These are phyloP conservation scores for Beris morrisii DNA, from an alignment of 2,888 invertebrate species.

Conservation along the genomic window DNA sequence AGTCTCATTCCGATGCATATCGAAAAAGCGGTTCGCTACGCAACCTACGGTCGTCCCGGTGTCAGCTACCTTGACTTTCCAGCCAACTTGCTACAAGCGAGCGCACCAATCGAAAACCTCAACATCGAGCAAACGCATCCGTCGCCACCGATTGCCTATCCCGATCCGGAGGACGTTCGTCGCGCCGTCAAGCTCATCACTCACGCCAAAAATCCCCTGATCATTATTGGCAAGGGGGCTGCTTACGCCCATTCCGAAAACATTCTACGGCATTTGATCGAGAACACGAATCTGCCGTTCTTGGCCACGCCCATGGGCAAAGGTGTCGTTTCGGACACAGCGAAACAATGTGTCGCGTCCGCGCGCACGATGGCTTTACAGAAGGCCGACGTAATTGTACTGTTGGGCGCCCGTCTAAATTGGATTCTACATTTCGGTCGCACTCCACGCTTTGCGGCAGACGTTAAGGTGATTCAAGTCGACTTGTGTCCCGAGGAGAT, in stretches of 20 bases:
- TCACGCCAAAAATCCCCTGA: slow-evolving; percentile 77
- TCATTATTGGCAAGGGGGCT: slow-evolving; percentile 90
- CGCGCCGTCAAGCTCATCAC: slow-evolving; percentile 70
- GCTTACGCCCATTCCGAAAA: slow-evolving; percentile 80
- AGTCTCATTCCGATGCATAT: slow-evolving; percentile 84
- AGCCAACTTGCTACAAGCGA: slow-evolving; percentile 73
- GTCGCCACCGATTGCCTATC: slow-evolving; percentile 68
- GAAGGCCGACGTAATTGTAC: slow-evolving; percentile 83
- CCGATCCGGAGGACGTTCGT: slow-evolving; percentile 69
- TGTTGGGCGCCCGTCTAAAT: slow-evolving; percentile 90
- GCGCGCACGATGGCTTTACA: slow-evolving; percentile 85
- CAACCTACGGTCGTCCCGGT: slow-evolving; percentile 87
- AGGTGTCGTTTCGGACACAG: slow-evolving; percentile 74
- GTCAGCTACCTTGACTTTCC: slow-evolving; percentile 90
- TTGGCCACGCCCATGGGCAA: slow-evolving; percentile 95
- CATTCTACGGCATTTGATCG: slow-evolving; percentile 69
- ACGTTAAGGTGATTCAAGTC: slow-evolving; percentile 89
- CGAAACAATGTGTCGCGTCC: slow-evolving; percentile 75
- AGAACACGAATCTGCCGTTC: slow-evolving; percentile 78
- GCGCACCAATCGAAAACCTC: slow-evolving; percentile 47
- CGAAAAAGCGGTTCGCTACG: slow-evolving; percentile 84
- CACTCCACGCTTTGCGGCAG: slow-evolving; percentile 76
- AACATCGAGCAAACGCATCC: slow-evolving; percentile 54
- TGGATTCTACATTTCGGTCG: slow-evolving; percentile 98
- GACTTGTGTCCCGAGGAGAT: slow-evolving; percentile 90